phyloP scores from a whole-genome alignment of 2,113 vertebrate species.

The Rhizomys pruinosus region DNA sequence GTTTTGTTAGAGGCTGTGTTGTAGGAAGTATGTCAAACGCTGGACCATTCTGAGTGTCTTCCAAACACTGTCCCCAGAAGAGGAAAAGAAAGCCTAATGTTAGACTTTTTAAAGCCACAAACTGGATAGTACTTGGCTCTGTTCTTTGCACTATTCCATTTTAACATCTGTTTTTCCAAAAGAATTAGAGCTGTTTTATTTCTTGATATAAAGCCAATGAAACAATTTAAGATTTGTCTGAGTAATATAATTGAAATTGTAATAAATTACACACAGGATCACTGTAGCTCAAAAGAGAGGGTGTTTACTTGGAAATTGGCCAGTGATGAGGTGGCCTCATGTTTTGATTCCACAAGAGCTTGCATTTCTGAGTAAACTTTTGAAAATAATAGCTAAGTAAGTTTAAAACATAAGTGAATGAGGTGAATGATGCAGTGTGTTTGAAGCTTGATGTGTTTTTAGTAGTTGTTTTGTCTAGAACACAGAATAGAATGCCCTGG shows the following conservation, averaged over 20 bases:
- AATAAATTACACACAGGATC: conserved; percentile 32
- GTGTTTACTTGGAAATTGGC: conserved; percentile 84
- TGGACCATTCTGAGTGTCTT: no score
- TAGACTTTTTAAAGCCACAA: conserved; percentile 66
- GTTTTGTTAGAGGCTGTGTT: no score
- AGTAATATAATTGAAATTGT: conserved; percentile 65
- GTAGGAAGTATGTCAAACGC: no score
- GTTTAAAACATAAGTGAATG: conserved; percentile 88
- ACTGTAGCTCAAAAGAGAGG: conserved; percentile 22
- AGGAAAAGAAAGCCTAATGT: no score
- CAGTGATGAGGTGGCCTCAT: conserved; percentile 83
- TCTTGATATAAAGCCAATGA: conserved; percentile 67
- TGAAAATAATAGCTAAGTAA: conserved; percentile 86
- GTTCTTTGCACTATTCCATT: conserved; percentile 66
- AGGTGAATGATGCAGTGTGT: conserved; percentile 87
- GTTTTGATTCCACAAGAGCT: conserved; percentile 88
- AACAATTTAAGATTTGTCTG: conserved; percentile 71
- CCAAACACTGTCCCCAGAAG: no score
- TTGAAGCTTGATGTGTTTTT: conserved; percentile 87
- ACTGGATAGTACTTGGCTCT: conserved; percentile 46
- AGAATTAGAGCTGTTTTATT: conserved; percentile 51
- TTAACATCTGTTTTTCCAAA: background rate
- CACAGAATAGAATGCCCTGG: background rate
- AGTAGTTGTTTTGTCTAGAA: conserved; percentile 16
- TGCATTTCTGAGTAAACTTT: conserved; percentile 87